Percentiles rank a stretch among this genome's conserved stretches.
phyloP scores from a whole-genome alignment of 1,140 invertebrate genomes.

The Nasonia longicornis region DNA sequence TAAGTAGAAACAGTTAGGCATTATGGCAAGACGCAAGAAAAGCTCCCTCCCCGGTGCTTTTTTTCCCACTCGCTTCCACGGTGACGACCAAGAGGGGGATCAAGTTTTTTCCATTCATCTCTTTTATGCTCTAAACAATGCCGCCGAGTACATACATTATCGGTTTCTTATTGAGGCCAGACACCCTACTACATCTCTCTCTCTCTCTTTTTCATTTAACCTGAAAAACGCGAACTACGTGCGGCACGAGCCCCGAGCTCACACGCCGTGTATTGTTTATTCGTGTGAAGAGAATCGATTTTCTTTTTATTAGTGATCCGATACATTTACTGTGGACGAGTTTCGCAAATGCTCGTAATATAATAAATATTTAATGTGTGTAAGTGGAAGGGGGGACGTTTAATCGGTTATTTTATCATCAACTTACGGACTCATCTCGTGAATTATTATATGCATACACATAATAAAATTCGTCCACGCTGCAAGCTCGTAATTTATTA shows the following conservation, averaged over 20 bases:
- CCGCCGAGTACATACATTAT: neutral
- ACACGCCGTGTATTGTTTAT: too few species aligned
- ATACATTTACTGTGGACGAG: too few species aligned
- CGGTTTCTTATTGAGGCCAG: neutral
- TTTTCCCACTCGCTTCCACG: neutral
- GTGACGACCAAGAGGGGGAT: neutral
- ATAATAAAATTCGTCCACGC: neutral
- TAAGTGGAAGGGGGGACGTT: neutral
- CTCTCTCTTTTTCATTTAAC: neutral
- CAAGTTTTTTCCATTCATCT: constrained; percentile 1
- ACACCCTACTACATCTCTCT: neutral
- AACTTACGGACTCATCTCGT: neutral
- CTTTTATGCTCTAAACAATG: constrained; percentile 3
- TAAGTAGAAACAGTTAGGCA: neutral
- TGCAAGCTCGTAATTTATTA: neutral
- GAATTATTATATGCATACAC: neutral
- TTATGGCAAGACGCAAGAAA: neutral
- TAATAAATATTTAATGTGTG: neutral
- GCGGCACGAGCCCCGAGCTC: neutral
- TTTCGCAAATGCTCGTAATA: neutral
- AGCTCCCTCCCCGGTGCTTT: neutral
- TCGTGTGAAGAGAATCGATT: too few species aligned
- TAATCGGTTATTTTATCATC: neutral
- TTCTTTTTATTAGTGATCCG: too few species aligned
- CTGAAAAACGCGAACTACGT: neutral